Conservation (phyloP, 2,113 vertebrate genomes). For the Clupea harengus region DNA sequence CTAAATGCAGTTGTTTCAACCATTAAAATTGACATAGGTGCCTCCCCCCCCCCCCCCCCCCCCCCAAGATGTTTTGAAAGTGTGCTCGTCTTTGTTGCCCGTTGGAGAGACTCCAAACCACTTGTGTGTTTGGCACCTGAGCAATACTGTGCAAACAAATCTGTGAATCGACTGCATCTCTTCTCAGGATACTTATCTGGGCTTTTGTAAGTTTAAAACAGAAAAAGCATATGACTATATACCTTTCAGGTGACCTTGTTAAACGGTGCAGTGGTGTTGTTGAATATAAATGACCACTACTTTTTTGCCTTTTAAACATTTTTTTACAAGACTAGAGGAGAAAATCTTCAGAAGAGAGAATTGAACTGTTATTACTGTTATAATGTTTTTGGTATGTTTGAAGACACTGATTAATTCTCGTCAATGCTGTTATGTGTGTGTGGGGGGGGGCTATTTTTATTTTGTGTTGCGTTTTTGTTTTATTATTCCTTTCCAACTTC, state of each 20-base stretch:
- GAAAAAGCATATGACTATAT: slow-evolving; percentile 36
- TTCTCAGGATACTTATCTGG: slow-evolving; percentile 62
- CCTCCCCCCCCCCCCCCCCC: neutral
- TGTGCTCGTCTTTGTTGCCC: slow-evolving; percentile 48
- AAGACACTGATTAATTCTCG: slow-evolving; percentile 70
- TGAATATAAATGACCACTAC: slow-evolving; percentile 55
- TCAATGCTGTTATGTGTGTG: slow-evolving; percentile 65
- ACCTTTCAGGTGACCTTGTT: slow-evolving; percentile 52
- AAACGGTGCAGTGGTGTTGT: slow-evolving; percentile 40
- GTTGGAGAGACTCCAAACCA: slow-evolving; percentile 36
- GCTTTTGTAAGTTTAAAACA: slow-evolving; percentile 39
- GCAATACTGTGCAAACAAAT: slow-evolving; percentile 53
- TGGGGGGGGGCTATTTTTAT: too few species aligned
- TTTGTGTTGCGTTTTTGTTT: slow-evolving; percentile 15
- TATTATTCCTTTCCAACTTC: slow-evolving; percentile 6
- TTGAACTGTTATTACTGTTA: slow-evolving; percentile 60
- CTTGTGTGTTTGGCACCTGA: slow-evolving; percentile 55
- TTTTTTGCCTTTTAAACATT: slow-evolving; percentile 34
- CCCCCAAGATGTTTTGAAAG: slow-evolving; percentile 20
- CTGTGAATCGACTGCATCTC: slow-evolving; percentile 62
- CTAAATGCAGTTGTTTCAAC: neutral
- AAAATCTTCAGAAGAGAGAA: slow-evolving; percentile 41
- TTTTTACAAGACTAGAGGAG: slow-evolving; percentile 31
- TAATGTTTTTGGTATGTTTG: slow-evolving; percentile 57
- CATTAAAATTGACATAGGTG: neutral